Evolutionary conservation across 2,797 vertebrate species (phyloP).

Genomic region (Danio jaintianensis): DNA sequence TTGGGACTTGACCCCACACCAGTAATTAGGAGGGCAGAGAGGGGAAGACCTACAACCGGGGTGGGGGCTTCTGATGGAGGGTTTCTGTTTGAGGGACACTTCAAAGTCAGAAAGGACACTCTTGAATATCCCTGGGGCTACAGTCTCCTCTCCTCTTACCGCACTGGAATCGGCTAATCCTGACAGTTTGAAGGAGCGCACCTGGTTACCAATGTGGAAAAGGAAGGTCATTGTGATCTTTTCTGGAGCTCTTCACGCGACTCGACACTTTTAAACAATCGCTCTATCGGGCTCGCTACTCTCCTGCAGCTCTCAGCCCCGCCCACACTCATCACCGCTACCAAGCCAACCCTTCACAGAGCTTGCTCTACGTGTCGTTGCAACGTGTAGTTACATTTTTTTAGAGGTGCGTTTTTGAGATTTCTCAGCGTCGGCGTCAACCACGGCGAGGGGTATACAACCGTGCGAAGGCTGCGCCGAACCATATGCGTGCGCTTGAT

Average conservation of each 20-base stretch:
- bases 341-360: too few relatives aligned
- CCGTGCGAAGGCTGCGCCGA: too few relatives aligned
- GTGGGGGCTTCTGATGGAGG: conserved; percentile 59
- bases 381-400: too few relatives aligned
- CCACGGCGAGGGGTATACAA: too few relatives aligned
- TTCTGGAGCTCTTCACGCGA: background rate
- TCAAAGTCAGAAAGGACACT: conserved; percentile 67
- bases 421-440: too few relatives aligned
- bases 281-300: too few relatives aligned
- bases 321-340: too few relatives aligned
- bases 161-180: conserved; percentile 58
- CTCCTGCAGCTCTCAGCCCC: too few relatives aligned
- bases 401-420: too few relatives aligned
- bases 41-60: conserved; percentile 10
- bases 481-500: too few relatives aligned
- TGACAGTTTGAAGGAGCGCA: background rate
- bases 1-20: conserved; percentile 24
- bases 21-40: conserved; percentile 43
- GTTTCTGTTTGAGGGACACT: conserved; percentile 63
- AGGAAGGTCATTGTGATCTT: background rate
- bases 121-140: conserved; percentile 55
- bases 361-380: too few relatives aligned
- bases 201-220: background rate
- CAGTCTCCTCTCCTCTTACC: conserved; percentile 45
- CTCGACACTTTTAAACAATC: too few relatives aligned